Conservation (phyloP, 2,797 vertebrate genomes). For the Pipistrellus pygmaeus region DNA sequence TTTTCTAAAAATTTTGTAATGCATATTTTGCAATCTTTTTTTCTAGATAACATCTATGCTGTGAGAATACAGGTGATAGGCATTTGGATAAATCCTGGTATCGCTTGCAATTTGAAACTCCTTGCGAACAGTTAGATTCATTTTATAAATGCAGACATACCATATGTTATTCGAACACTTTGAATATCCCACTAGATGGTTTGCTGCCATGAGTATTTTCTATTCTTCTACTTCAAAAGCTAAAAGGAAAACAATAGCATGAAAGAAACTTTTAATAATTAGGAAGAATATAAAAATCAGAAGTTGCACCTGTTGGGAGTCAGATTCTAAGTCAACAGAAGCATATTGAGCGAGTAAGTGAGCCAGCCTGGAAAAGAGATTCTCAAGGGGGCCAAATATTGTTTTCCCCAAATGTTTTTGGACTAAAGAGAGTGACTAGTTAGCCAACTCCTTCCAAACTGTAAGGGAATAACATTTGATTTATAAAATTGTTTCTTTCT, state of each 20-base stretch:
- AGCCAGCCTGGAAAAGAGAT: neutral
- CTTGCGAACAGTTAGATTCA: neutral
- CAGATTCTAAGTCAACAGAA: constrained; percentile 23
- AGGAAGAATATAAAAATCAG: neutral
- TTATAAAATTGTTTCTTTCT: neutral
- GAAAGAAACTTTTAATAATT: neutral
- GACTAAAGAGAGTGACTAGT: neutral
- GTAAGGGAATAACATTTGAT: neutral
- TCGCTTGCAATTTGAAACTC: neutral
- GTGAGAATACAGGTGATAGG: neutral
- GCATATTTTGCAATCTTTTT: neutral
- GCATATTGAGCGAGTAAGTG: neutral
- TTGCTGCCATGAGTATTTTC: neutral
- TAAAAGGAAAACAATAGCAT: neutral
- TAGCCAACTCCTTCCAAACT: constrained; percentile 17
- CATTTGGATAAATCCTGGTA: neutral
- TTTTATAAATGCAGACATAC: constrained; percentile 28
- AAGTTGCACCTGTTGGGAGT: neutral
- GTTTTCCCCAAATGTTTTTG: constrained; percentile 12
- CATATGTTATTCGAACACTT: neutral
- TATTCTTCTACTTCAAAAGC: constrained; percentile 42
- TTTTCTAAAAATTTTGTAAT: constrained; percentile 1
- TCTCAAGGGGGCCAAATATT: constrained; percentile 15
- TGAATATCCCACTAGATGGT: constrained; percentile 16
- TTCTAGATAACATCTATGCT: neutral